Evolutionary conservation across 2,113 vertebrate species (phyloP).

Genomic region (Anguilla japonica): DNA sequence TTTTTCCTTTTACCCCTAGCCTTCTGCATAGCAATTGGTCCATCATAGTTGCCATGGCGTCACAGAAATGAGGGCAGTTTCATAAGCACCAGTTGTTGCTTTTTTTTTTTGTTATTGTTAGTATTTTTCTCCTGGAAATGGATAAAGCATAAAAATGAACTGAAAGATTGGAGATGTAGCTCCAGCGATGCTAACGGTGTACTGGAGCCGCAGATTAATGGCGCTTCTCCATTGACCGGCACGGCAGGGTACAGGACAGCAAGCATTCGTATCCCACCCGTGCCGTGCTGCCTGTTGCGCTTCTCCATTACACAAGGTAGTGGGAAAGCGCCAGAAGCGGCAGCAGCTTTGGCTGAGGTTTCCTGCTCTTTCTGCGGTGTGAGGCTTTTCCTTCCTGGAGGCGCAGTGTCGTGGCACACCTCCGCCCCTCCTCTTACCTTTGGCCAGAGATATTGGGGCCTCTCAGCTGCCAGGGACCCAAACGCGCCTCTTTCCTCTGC

Average conservation of each 20-base stretch:
- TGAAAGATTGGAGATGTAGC: not conserved
- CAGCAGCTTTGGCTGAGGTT: too few relatives aligned
- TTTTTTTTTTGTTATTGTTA: not conserved
- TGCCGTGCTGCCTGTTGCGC: too few relatives aligned
- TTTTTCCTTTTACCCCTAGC: not conserved
- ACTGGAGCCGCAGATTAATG: not conserved
- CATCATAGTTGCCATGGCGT: not conserved
- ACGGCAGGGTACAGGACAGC: too few relatives aligned
- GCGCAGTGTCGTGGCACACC: not conserved
- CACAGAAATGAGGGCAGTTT: not conserved
- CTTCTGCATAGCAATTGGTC: not conserved
- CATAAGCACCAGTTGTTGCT: not conserved
- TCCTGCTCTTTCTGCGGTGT: not conserved
- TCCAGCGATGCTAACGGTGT: not conserved
- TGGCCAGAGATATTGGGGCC: not conserved
- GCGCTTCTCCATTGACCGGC: too few relatives aligned
- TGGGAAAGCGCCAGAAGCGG: not conserved
- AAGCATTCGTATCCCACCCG: too few relatives aligned
- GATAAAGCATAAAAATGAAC: not conserved
- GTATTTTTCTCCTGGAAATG: not conserved
- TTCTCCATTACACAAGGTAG: too few relatives aligned
- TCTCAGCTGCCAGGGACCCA: not conserved
- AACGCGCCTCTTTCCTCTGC: not conserved
- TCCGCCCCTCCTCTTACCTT: not conserved
- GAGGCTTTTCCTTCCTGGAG: not conserved